Evolutionary conservation across 2,113 vertebrate genomes (phyloP), one percentile per base, ranked within the genome.

Genomic region (Spea multiplicata): DNA sequence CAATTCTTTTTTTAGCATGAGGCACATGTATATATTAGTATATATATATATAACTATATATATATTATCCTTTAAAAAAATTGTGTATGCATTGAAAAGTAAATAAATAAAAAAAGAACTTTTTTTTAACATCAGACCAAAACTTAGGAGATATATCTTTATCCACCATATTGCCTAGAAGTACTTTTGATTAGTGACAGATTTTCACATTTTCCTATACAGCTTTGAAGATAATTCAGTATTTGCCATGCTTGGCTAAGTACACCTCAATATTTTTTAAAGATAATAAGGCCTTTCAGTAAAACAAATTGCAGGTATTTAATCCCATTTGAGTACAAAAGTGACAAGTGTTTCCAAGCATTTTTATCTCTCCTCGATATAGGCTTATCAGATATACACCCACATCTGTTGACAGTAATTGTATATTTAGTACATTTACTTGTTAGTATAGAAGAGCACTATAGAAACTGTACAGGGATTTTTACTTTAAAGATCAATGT

Each of bases 321-420:
- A 76, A 76, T 76, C 74, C 66, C 74, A 59, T 48, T 55, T 69
- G 50, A 61, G 74, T 68, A 69, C 74, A 76, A 59, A 76, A 76
- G 66, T 76, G 74, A 69, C 65, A 48, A 69, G 66, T 76, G 74
- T 76, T 76, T 76, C 68, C 74, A 76, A 76, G 74, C 74, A 75
- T 66, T 69, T 76, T 69, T 69, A 76, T 76, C 66, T 69, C 65
- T 76, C 66, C 6, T 47, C 50, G 50, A 59, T 76, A 69, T 68
- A 44, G 44, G 68, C 66, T 69, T 76, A 76, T 76, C 74, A 76
- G 65, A 76, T 68, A 59, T 59, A 67, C 74, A 69, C 74, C 66
- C 53, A 69, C 74, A 17, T n/a, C 44, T 76, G 52, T 59, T 76
- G 74, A 76, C 74, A 76, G 74, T 76, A 76, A 76, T 76, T 68